phyloP scores from a whole-genome alignment of 2,888 invertebrate species.

The Protonemura montana region DNA sequence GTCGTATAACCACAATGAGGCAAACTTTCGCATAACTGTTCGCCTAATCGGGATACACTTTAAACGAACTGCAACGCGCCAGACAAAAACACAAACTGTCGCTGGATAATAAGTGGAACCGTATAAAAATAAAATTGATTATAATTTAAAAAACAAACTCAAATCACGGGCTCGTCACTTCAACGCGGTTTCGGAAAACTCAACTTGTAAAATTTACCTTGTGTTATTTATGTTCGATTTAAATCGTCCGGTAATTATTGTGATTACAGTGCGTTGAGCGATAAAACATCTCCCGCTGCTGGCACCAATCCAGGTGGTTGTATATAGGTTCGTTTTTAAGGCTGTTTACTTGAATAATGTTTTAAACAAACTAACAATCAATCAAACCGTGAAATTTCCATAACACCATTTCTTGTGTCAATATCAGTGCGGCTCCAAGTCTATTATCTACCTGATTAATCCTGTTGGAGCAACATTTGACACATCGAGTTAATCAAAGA shows the following conservation, averaged over 20 bases:
- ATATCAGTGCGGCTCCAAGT: background rate
- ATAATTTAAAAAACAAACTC: background rate
- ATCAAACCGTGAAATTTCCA: background rate
- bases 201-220: background rate
- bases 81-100: background rate
- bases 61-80: background rate
- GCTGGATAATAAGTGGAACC: background rate
- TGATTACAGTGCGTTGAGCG: background rate
- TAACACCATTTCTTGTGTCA: background rate
- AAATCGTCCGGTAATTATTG: conserved; percentile 14
- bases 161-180: background rate
- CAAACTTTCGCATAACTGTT: background rate
- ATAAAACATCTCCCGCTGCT: conserved; percentile 2
- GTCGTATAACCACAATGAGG: background rate
- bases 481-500: background rate
- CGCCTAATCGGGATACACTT: background rate
- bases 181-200: background rate
- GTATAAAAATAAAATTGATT: background rate
- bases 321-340: background rate
- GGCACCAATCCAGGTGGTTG: background rate
- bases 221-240: conserved; percentile 17
- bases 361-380: background rate
- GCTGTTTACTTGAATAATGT: background rate
- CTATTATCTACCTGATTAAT: background rate
- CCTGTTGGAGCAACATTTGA: background rate